These are phyloP conservation scores for Gonatopus flavifemur DNA, from an alignment of 1,140 invertebrate genomes.

Conservation along the genomic window DNA sequence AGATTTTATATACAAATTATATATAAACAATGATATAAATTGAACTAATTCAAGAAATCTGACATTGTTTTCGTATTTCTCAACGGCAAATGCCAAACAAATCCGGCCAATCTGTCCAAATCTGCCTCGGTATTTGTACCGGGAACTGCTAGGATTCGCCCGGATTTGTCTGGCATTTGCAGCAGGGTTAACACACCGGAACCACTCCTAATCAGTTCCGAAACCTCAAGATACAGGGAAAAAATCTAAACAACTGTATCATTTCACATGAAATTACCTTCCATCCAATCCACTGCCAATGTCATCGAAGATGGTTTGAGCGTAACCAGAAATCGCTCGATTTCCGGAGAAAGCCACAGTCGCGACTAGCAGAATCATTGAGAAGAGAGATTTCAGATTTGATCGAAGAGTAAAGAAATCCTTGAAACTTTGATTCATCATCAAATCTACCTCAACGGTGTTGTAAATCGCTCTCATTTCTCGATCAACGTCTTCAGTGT, in stretches of 20 bases:
- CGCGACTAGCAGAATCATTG: neutral
- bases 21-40: too few species aligned
- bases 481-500: conserved; percentile 59
- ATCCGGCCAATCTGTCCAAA: too few species aligned
- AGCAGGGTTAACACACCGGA: too few species aligned
- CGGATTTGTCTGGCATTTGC: too few species aligned
- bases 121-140: too few species aligned
- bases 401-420: neutral
- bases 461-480: conserved; percentile 64
- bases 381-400: neutral
- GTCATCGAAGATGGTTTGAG: conserved; percentile 7
- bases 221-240: conserved; percentile 3
- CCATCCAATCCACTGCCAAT: neutral
- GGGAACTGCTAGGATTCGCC: too few species aligned
- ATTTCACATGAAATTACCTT: too few species aligned
- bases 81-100: too few species aligned
- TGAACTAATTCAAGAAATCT: too few species aligned
- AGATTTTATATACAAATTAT: too few species aligned
- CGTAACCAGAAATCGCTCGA: neutral
- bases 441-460: conserved; percentile 57
- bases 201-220: too few species aligned
- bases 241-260: neutral
- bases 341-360: conserved; percentile 3
- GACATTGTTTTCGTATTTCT: too few species aligned
- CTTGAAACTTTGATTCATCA: neutral